Evolutionary conservation across 2,113 vertebrate species (phyloP).

Genomic region (Madoqua kirkii): DNA sequence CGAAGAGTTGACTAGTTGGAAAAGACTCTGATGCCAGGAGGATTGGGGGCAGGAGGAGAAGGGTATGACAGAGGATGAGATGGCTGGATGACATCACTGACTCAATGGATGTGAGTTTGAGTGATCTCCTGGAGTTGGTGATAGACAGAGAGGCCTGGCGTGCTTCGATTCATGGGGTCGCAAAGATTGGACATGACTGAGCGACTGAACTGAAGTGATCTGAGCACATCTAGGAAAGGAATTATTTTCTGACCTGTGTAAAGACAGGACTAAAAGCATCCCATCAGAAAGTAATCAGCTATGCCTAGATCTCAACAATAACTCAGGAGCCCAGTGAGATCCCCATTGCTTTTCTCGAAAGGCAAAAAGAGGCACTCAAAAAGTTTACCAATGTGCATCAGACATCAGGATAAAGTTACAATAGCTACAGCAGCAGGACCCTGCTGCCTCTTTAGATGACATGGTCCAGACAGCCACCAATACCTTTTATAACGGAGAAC

Average conservation of each 20-base stretch:
- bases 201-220: no score
- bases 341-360: neutral
- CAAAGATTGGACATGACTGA: no score
- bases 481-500: neutral
- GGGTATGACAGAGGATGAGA: no score
- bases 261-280: neutral
- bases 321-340: neutral
- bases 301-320: neutral
- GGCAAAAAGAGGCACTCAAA: neutral
- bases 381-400: neutral
- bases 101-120: no score
- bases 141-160: no score
- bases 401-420: neutral
- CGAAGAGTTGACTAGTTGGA: no score
- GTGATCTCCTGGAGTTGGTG: no score
- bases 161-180: no score
- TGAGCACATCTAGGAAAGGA: neutral
- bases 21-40: no score
- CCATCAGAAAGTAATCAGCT: neutral
- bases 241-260: neutral
- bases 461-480: neutral
- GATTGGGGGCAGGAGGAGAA: no score
- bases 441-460: neutral
- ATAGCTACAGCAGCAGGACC: neutral
- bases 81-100: no score